phyloP scores from a whole-genome alignment of 2,797 vertebrate species.

The Falco columbarius region DNA sequence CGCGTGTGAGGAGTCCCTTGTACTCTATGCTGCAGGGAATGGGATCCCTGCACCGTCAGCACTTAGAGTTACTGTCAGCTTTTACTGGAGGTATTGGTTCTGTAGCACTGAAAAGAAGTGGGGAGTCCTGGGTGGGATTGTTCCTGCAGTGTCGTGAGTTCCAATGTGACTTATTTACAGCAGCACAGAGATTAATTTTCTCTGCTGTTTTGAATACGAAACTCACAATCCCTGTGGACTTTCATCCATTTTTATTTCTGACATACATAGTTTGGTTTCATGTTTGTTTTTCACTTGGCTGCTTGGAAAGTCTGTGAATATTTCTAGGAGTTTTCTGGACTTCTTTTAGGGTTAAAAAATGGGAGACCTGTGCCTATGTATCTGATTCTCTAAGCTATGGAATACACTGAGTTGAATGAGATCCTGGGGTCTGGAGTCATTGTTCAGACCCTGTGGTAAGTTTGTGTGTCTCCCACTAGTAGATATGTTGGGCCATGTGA shows the following conservation, averaged over 20 bases:
- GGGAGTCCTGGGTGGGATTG: neutral
- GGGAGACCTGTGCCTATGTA: neutral
- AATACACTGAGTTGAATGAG: neutral
- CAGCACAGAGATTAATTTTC: neutral
- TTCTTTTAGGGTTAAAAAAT: neutral
- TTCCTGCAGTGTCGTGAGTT: neutral
- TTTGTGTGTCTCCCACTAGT: neutral
- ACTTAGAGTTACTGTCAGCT: neutral
- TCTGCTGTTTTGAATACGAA: neutral
- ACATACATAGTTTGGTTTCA: neutral
- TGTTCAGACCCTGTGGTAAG: neutral
- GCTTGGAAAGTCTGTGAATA: neutral
- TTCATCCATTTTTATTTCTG: neutral
- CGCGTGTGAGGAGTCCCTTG: neutral
- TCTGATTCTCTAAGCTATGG: neutral
- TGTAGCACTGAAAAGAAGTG: neutral
- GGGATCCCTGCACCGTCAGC: neutral
- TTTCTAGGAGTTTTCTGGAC: neutral
- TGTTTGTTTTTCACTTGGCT: neutral
- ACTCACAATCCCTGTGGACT: neutral
- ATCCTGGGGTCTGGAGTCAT: neutral
- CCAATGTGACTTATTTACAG: neutral
- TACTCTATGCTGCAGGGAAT: neutral
- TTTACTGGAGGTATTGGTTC: neutral
- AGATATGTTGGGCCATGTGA: neutral